Base-by-base conservation (phyloP, 2,113 vertebrate genomes). In the Dromiciops gliroides region DNA sequence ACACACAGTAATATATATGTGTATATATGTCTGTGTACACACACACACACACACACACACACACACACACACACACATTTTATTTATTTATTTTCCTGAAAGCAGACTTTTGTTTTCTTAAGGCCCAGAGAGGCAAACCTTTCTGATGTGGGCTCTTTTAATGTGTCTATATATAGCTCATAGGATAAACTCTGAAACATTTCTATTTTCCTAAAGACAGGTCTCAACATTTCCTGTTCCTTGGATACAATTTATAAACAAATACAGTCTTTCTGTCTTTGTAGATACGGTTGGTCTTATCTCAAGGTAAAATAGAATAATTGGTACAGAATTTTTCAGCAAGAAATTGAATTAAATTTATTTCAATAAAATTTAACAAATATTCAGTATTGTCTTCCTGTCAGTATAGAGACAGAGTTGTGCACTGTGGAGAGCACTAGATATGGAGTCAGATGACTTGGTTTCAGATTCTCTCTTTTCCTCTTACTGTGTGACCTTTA, bases 191-290 rank as follows among this genome's bases (percentile, higher is more conserved):
- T 92, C 48, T 49, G 25, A 48, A 88, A 53, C 2, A 26, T 90
- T 93, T 92, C 52, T 0, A 0, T 6, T 96, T 96, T 93, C 92
- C 51, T 49, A 0, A 0, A 52, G 88, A 50, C 50, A 50, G 6
- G 22, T 91, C 91, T 97, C 95, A 94, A 47, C 48, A 56, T 49
- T 50, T 44, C n/a, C 67, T 94, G 91, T 56, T 75, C 47, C 95
- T 94, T 91, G 91, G 91, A 60, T 95, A 50, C 89, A 94, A 93
- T 48, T 22, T 94, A 37, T 28, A 67, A 56, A 95, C 37, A 93
- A 94, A 95, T 89, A 91, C 92, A 0, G 10, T 7, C 83, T 44
- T 83, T 95, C n/a, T 95, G 89, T 95, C 52, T 94, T 83, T 83
- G 67, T 83, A 44, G 67, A 83, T 83, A 83, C n/a, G 19, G 19